phyloP scores from a whole-genome alignment of 2,888 invertebrate species.

The Drosophila helvetica region DNA sequence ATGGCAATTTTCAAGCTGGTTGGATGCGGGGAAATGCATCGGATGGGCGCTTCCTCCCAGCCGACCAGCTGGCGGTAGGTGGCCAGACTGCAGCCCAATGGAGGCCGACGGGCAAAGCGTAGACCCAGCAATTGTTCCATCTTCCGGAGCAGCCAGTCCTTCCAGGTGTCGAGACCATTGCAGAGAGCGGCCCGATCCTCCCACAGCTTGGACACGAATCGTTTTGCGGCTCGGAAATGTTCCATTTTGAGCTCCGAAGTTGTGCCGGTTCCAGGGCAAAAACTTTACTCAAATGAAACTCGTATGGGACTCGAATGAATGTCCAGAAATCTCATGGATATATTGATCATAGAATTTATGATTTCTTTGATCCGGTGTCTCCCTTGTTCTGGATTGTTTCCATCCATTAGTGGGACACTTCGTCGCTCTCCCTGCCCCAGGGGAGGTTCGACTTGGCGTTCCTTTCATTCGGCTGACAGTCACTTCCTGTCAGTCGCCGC shows the following conservation, averaged over 20 bases:
- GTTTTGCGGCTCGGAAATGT: neutral
- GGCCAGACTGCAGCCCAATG: neutral
- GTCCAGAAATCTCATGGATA: neutral
- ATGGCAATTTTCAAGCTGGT: neutral
- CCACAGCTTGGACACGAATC: neutral
- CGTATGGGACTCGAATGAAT: too few species aligned
- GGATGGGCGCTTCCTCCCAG: neutral
- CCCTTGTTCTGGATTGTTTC: neutral
- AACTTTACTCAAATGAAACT: neutral
- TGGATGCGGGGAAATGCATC: neutral
- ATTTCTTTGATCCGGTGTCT: too few species aligned
- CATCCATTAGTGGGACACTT: slow-evolving; percentile 9
- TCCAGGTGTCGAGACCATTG: neutral
- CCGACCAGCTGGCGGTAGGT: neutral
- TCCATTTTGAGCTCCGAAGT: neutral
- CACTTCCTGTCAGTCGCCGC: slow-evolving; percentile 61
- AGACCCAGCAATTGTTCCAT: too few species aligned
- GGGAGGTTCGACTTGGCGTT: slow-evolving; percentile 11
- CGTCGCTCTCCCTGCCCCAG: neutral
- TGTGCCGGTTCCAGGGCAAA: too few species aligned
- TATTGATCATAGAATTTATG: neutral
- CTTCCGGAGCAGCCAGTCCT: neutral
- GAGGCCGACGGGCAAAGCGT: neutral
- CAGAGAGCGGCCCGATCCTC: neutral
- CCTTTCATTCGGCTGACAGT: slow-evolving; percentile 56